Evolutionary conservation across 2,888 invertebrate genomes (phyloP), one percentile per base, ranked within the genome.

Genomic region (Bombylius major): DNA sequence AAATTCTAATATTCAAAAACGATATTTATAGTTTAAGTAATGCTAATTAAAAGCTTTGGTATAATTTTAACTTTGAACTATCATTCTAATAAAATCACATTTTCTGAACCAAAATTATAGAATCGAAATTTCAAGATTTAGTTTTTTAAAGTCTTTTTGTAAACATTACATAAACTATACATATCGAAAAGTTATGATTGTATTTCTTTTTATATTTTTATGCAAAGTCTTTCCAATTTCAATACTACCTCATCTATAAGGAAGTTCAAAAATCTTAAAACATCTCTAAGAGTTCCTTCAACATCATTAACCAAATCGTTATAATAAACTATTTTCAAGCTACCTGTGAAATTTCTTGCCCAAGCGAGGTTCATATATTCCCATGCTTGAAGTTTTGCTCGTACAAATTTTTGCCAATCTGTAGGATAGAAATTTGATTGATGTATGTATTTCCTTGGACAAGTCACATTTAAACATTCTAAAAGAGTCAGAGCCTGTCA

Each of bases 381-480:
- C 88, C 88, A 89, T 34, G 78, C 78, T 32, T 75, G 69, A 47
- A 86, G 72, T 67, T 86, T 84, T 34, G 78, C 80, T 44, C 76
- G 73, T 34, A 87, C 87, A 70, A 87, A 86, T 56, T 79, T 79
- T 50, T 79, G 76, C 88, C 88, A 88, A 68, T 83, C 87, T 86
- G 69, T 34, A 70, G 23, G 72, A 55, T 59, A 59, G 36, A 36
- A 36, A 58, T 57, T 50, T 36, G 39, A 50, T 36, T 9, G 13
- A 23, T 23, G 23, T 23, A 23, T 23, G 23, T 23, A 23, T 23
- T 23, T 2, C 1, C 23, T 23, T 23, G 23, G 23, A 23, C 23
- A 23, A 23, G 23, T 2, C 23, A 23, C 23, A 23, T 23, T 23
- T 2, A 23, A 23, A 23, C 23, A 23, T 1, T 23, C 23, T 23